Percentiles rank a stretch among this genome's conserved stretches.
These are phyloP conservation scores for Melanostigma gelatinosum DNA, from an alignment of 2,113 vertebrate genomes.

Conservation along the genomic window DNA sequence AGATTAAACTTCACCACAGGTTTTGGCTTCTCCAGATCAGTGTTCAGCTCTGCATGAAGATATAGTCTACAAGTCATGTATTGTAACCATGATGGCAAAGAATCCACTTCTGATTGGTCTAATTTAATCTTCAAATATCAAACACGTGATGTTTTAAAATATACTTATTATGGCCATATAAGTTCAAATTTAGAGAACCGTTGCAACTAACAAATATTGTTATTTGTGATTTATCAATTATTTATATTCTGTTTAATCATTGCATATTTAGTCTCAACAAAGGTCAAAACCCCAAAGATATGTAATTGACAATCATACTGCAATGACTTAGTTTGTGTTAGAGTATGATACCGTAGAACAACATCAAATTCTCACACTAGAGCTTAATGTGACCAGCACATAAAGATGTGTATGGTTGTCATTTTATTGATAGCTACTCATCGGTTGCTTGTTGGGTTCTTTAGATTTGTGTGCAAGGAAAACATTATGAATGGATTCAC, in stretches of 20 bases:
- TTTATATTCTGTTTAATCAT: background rate
- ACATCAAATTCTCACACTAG: background rate
- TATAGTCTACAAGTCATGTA: background rate
- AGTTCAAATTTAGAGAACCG: background rate
- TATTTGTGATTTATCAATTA: background rate
- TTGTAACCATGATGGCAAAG: background rate
- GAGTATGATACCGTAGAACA: background rate
- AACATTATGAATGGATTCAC: background rate
- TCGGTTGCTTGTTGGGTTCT: background rate
- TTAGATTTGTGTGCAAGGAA: background rate
- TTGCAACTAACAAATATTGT: background rate
- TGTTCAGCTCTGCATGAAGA: background rate
- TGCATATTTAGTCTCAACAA: background rate
- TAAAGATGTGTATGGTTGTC: background rate
- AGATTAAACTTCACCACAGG: too few relatives aligned
- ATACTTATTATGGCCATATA: background rate
- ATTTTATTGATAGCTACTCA: background rate
- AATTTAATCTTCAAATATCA: background rate
- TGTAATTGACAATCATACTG: background rate
- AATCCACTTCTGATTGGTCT: background rate
- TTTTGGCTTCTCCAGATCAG: background rate
- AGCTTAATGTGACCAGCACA: background rate
- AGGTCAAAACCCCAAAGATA: background rate
- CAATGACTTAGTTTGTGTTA: background rate
- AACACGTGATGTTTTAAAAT: background rate